Conservation (phyloP, 1,140 invertebrate genomes). For the Eriocheir sinensis region DNA sequence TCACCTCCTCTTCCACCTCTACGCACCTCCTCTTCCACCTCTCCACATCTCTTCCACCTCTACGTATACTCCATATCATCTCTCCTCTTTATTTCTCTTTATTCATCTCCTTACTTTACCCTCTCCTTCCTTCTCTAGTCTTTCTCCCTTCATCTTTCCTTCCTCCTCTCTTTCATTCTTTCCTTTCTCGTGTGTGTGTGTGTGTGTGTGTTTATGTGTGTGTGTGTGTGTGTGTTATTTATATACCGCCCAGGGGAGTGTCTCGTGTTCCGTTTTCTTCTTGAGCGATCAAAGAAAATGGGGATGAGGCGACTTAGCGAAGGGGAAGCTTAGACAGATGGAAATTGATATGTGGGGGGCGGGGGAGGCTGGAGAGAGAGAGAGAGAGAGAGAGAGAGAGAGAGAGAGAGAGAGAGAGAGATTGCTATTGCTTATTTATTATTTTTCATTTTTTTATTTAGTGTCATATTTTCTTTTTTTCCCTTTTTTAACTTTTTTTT, state of each 20-base stretch:
- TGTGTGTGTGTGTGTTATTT: not conserved
- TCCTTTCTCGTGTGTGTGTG: conserved; percentile 43
- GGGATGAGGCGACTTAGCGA: not conserved
- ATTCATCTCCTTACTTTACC: too few species aligned
- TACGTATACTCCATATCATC: too few species aligned
- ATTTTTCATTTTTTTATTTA: too few species aligned
- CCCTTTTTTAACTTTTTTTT: not conserved
- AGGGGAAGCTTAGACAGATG: not conserved
- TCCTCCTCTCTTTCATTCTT: too few species aligned
- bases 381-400: conserved; percentile 35
- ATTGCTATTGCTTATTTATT: not conserved
- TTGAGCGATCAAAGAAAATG: not conserved
- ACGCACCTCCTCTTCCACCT: too few species aligned
- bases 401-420: conserved; percentile 38
- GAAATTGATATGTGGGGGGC: not conserved
- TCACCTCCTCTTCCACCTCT: too few species aligned
- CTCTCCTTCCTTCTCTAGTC: too few species aligned
- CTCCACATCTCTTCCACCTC: too few species aligned
- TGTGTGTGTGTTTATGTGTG: too few species aligned
- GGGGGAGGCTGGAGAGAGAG: not conserved
- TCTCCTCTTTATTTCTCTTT: too few species aligned
- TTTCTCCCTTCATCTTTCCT: too few species aligned
- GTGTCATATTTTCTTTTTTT: not conserved
- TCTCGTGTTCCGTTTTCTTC: not conserved
- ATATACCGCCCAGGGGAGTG: not conserved